These are phyloP conservation scores for Mermis nigrescens DNA, from an alignment of 2,888 invertebrate genomes.

Conservation along the genomic window DNA sequence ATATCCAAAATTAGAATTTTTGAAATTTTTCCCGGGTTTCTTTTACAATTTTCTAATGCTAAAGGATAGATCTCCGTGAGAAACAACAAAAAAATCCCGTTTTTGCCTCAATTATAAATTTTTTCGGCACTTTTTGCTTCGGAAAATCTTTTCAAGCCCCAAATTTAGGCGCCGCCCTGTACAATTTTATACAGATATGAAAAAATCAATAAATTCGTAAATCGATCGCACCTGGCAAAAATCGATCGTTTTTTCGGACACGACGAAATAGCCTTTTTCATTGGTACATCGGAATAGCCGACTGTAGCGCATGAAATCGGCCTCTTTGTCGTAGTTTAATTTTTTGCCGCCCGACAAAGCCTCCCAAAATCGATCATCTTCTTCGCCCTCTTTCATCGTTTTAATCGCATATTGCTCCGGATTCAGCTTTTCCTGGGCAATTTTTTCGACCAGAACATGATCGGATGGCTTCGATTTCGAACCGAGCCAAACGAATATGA, in stretches of 20 bases:
- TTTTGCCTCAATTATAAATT: no score
- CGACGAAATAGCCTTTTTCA: constrained; percentile 95
- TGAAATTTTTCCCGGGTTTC: no score
- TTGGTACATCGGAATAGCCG: constrained; percentile 93
- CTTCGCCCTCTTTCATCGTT: constrained; percentile 21
- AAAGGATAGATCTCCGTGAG: no score
- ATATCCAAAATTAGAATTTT: no score
- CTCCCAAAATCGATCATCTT: constrained; percentile 14
- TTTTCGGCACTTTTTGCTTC: no score
- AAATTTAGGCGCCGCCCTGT: no score
- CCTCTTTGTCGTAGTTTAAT: constrained; percentile 39
- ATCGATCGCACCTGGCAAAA: constrained; percentile 90
- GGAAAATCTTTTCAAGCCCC: no score
- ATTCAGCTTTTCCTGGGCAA: constrained; percentile 15
- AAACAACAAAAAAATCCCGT: no score
- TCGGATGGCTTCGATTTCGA: constrained; percentile 12
- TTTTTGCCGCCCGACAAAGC: constrained; percentile 9
- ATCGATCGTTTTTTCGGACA: constrained; percentile 94
- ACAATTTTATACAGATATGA: no score
- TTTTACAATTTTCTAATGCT: no score
- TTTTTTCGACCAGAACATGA: constrained; percentile 2
- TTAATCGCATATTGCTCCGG: constrained; percentile 10
- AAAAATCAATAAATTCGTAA: no score
- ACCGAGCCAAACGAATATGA: constrained; percentile 12
- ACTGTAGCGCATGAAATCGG: constrained; percentile 75